These are phyloP conservation scores for Vulpes lagopus DNA, from an alignment of 2,113 vertebrate genomes.

Conservation along the genomic window DNA sequence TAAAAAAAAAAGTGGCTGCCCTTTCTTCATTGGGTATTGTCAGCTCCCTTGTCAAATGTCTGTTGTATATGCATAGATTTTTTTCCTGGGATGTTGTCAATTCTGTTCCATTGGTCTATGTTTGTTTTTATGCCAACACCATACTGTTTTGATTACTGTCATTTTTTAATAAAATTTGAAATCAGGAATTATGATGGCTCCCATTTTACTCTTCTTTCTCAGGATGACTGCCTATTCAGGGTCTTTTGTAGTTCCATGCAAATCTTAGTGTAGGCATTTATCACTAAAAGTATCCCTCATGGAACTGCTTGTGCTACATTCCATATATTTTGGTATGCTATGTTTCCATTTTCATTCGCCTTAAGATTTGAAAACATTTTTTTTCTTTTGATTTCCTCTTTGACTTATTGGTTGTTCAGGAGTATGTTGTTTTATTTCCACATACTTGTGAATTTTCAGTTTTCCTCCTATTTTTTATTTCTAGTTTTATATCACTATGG, in stretches of 20 bases:
- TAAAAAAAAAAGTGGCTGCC: background rate
- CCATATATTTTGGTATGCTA: background rate
- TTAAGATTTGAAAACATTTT: background rate
- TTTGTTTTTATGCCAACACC: background rate
- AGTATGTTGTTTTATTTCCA: background rate
- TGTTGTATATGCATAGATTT: background rate
- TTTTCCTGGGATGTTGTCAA: background rate
- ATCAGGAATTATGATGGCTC: background rate
- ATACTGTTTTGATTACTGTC: background rate
- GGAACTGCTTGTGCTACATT: background rate
- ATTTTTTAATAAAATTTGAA: background rate
- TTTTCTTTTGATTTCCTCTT: background rate
- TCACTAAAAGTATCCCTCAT: background rate
- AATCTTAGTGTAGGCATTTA: background rate
- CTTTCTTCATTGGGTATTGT: background rate
- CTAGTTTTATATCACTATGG: background rate
- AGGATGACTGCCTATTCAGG: background rate
- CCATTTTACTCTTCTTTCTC: background rate
- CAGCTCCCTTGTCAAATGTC: background rate
- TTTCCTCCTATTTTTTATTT: background rate
- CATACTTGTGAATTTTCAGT: background rate
- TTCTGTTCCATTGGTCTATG: background rate
- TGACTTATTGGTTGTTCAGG: background rate
- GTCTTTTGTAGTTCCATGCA: background rate
- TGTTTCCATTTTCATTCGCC: background rate